Evolutionary conservation across 2,113 vertebrate genomes (phyloP).

Genomic region (Myotis yumanensis): DNA sequence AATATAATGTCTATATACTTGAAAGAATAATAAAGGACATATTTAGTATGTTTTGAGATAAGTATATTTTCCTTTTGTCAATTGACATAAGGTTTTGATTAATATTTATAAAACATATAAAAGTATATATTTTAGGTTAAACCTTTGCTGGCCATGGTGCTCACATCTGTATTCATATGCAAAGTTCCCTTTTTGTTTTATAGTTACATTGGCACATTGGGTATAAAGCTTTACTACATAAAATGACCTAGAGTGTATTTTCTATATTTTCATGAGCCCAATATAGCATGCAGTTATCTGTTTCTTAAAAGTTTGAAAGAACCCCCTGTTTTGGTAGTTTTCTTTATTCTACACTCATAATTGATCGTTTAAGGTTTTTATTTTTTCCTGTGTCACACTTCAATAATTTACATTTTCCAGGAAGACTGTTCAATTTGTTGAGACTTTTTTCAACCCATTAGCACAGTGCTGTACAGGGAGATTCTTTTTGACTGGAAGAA

Average conservation of each 20-base stretch:
- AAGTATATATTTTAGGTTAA: constrained; percentile 1
- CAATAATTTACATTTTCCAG: constrained; percentile 35
- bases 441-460: neutral
- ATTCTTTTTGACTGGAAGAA: neutral
- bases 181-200: neutral
- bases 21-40: constrained; percentile 15
- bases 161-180: neutral
- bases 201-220: neutral
- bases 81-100: neutral
- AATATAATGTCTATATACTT: neutral
- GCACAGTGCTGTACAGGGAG: neutral
- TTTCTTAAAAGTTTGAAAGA: constrained; percentile 40
- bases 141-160: neutral
- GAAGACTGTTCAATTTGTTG: neutral
- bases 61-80: neutral
- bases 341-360: neutral
- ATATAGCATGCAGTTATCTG: neutral
- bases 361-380: neutral
- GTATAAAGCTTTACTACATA: neutral
- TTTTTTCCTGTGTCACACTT: neutral
- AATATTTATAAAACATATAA: constrained; percentile 10
- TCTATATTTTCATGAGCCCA: neutral
- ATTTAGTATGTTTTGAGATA: neutral
- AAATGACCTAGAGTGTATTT: constrained; percentile 1
- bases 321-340: neutral